Conservation (phyloP, 2,113 vertebrate genomes). For the Misgurnus mizolepis region DNA sequence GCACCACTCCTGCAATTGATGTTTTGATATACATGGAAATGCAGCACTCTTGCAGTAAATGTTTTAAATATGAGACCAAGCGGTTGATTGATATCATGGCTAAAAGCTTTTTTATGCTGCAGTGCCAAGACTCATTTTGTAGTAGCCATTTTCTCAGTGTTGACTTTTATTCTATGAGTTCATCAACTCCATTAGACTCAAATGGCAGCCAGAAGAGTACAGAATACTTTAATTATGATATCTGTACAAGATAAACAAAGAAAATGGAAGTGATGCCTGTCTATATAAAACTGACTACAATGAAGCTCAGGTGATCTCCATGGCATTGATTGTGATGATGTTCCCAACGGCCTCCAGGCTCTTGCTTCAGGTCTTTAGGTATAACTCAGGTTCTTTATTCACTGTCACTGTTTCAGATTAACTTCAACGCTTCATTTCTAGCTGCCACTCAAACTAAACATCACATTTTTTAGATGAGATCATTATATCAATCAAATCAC, state of each 20-base stretch:
- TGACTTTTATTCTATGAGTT: background rate
- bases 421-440: background rate
- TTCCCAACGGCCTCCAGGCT: no score
- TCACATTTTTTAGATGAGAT: no score
- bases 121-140: constrained; percentile 28
- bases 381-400: no score
- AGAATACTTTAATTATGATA: background rate
- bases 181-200: constrained; percentile 1
- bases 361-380: no score
- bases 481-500: constrained; percentile 7
- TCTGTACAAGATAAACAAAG: background rate
- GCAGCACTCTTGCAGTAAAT: background rate
- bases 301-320: background rate
- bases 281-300: background rate
- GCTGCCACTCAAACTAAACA: no score
- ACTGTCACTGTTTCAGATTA: background rate
- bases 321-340: no score
- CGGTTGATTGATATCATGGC: constrained; percentile 31
- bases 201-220: background rate
- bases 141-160: constrained; percentile 10
- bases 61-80: constrained; percentile 19
- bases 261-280: background rate
- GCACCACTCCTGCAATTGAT: no score
- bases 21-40: background rate
- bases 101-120: constrained; percentile 41